Evolutionary conservation across 1,140 invertebrate species (phyloP).

Genomic region (Nasonia vitripennis): DNA sequence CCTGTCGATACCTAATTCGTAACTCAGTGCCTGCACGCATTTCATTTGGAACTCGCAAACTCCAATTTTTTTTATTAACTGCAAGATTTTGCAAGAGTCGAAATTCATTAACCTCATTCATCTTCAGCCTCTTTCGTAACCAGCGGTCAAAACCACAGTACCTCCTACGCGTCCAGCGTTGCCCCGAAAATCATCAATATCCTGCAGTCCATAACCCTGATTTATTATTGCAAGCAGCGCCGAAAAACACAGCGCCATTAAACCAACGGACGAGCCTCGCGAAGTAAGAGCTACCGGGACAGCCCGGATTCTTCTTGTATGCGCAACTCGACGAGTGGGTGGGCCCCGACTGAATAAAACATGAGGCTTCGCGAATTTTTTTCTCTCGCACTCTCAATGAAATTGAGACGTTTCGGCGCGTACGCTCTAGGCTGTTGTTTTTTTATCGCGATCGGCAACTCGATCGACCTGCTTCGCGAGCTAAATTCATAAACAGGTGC

Average conservation of each 20-base stretch:
- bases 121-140: no score
- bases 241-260: neutral
- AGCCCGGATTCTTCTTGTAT: neutral
- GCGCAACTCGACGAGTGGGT: neutral
- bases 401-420: constrained; percentile 27
- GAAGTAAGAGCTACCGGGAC: neutral
- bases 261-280: neutral
- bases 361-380: constrained; percentile 35
- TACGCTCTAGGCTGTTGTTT: neutral
- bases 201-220: neutral
- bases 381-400: neutral
- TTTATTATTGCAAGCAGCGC: neutral
- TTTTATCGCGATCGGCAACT: neutral
- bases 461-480: constrained; percentile 34
- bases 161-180: no score
- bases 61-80: no score
- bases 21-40: no score
- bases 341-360: constrained; percentile 20
- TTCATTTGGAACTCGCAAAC: no score
- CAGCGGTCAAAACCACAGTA: no score
- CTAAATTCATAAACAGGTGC: constrained; percentile 5
- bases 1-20: no score
- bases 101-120: no score
- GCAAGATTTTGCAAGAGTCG: no score
- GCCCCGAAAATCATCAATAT: neutral